Evolutionary conservation across 2,797 vertebrate species (phyloP).

Genomic region (Coregonus ussuriensis): DNA sequence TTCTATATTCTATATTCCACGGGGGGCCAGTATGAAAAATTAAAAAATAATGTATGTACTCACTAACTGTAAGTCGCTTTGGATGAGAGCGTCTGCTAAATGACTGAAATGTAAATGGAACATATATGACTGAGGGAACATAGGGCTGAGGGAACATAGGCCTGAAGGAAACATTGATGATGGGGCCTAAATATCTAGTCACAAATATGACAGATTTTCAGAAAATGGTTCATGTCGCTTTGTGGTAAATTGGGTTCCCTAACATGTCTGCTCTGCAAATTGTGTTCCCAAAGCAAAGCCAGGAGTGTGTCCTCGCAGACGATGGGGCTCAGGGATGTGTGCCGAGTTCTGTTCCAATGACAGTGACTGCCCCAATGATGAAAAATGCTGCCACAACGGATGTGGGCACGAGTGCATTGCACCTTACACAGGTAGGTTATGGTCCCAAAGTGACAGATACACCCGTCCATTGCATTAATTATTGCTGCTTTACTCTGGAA

Average conservation of each 20-base stretch:
- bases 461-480: too few relatives aligned
- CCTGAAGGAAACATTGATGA: background rate
- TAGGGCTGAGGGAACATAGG: too few relatives aligned
- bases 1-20: too few relatives aligned
- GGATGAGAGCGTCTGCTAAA: too few relatives aligned
- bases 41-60: too few relatives aligned
- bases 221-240: background rate
- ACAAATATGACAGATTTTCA: too few relatives aligned
- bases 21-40: too few relatives aligned
- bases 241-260: background rate
- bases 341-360: conserved; percentile 68
- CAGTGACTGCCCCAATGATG: conserved; percentile 57
- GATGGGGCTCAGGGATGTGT: conserved; percentile 56
- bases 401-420: conserved; percentile 69
- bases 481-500: too few relatives aligned
- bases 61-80: too few relatives aligned
- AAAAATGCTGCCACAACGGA: conserved; percentile 80
- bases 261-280: background rate
- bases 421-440: conserved; percentile 66
- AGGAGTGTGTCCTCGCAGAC: conserved; percentile 67
- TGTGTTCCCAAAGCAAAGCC: conserved; percentile 63
- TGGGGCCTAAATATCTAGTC: background rate
- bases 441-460: background rate
- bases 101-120: too few relatives aligned
- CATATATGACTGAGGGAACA: too few relatives aligned